Conservation (phyloP, 2,113 vertebrate genomes). For the Charina bottae region DNA sequence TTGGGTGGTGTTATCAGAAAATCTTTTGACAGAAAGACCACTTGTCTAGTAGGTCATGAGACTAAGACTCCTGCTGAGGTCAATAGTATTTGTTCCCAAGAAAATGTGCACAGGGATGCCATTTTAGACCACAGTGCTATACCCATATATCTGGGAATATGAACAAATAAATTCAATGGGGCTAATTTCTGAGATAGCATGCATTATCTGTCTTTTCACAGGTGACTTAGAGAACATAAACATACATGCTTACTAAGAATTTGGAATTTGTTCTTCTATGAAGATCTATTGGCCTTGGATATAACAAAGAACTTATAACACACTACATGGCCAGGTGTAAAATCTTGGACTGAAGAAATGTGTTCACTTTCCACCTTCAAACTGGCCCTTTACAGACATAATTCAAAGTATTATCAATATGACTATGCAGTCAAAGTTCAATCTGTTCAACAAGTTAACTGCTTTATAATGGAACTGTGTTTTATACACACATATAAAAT, state of each 20-base stretch:
- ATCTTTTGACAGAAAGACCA: neutral
- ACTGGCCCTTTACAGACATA: neutral
- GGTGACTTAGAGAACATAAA: neutral
- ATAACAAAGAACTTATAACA: neutral
- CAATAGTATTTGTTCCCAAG: neutral
- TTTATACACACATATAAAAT: neutral
- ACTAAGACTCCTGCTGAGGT: neutral
- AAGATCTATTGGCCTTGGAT: neutral
- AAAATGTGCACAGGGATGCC: neutral
- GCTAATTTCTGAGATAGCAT: neutral
- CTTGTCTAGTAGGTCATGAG: neutral
- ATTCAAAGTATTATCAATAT: neutral
- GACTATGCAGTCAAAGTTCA: neutral
- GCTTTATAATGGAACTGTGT: neutral
- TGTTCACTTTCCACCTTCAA: neutral
- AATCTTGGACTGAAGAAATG: neutral
- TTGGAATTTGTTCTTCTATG: neutral
- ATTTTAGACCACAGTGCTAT: neutral
- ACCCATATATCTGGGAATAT: neutral
- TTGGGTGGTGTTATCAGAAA: neutral
- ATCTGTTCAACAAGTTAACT: neutral
- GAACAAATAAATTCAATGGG: neutral
- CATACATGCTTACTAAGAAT: neutral
- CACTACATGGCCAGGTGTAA: neutral
- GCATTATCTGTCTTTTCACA: neutral